Evolutionary conservation across 2,888 invertebrate genomes (phyloP), one percentile per base, ranked within the genome.

Genomic region (Drosophila testacea): DNA sequence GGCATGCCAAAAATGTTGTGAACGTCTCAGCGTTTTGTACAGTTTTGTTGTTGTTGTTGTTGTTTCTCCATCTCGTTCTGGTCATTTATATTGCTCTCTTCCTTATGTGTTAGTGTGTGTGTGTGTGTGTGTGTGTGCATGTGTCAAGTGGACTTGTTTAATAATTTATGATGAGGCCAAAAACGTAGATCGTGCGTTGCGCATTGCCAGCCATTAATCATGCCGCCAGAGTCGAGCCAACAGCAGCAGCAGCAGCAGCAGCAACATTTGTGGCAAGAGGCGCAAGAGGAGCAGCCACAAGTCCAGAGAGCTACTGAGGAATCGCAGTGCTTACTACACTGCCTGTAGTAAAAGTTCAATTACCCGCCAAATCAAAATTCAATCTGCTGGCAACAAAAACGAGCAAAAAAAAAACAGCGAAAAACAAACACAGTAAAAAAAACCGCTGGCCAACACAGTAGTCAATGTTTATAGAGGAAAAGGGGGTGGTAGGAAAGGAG

Each of bases 331-430:
- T 56, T 46, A 42, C 42, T 52, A 50, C 68, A 50, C 68, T 60
- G 73, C 61, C 61, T 73, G 79, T 84, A 84, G 85, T 85, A 86
- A 88, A 79, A 90, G 88, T 90, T 88, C 90, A 90, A 88, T 90
- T 88, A 90, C 88, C 89, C 89, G 88, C 85, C 89, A 90, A 90
- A 88, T 90, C 89, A 90, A 89, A 90, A 90, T 87, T 89, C 89
- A 88, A 89, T 88, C 85, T 85, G 81, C 81, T 82, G 80, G 73
- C 80, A 55, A 68, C 73, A 78, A 76, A 72, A 71, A 44, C 44
- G 28, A 55, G 42, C 59, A 60, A 36, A 67, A 54, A 57, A 52
- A 77, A 51, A 54, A 39, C 75, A 57, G 46, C 36, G 57, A 47
- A 47, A 82, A 70, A 68, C 69, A 71, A 52, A 61, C 55, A 48